These are phyloP conservation scores for Eupelmus urozonus DNA, from an alignment of 2,888 invertebrate species.

Conservation along the genomic window DNA sequence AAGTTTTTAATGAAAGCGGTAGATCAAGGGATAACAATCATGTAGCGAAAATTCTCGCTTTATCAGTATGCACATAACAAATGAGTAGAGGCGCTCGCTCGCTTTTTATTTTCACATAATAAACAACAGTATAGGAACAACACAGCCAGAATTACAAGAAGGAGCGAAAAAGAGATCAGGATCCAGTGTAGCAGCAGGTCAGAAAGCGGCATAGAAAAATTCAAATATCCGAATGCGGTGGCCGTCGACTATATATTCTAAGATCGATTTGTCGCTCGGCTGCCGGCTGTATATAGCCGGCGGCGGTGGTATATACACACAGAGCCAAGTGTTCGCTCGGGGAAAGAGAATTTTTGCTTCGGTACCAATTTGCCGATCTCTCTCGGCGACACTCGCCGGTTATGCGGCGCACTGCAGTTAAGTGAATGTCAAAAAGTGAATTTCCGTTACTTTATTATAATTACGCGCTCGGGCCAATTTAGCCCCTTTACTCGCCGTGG, in stretches of 20 bases:
- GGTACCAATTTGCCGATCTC: background rate
- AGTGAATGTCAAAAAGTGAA: conserved; percentile 33
- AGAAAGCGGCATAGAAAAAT: background rate
- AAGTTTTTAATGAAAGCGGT: background rate
- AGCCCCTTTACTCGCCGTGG: background rate
- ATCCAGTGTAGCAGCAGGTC: background rate
- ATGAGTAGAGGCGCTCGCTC: too few species aligned
- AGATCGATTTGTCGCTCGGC: conserved; percentile 1
- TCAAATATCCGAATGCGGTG: background rate
- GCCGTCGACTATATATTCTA: background rate
- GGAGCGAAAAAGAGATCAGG: background rate
- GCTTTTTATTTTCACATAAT: too few species aligned
- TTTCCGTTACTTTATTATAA: conserved; percentile 39
- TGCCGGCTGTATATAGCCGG: too few species aligned
- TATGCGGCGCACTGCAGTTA: conserved; percentile 1
- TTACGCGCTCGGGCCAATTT: conserved; percentile 9
- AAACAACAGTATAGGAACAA: background rate
- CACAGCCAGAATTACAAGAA: too few species aligned
- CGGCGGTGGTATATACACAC: too few species aligned
- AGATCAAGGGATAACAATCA: background rate
- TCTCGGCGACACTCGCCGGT: background rate
- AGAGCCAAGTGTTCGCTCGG: background rate
- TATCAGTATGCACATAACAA: too few species aligned
- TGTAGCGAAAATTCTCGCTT: background rate
- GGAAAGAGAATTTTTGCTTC: background rate